Base-by-base conservation (phyloP, 2,888 invertebrate genomes). In the Argyresthia goedartella region DNA sequence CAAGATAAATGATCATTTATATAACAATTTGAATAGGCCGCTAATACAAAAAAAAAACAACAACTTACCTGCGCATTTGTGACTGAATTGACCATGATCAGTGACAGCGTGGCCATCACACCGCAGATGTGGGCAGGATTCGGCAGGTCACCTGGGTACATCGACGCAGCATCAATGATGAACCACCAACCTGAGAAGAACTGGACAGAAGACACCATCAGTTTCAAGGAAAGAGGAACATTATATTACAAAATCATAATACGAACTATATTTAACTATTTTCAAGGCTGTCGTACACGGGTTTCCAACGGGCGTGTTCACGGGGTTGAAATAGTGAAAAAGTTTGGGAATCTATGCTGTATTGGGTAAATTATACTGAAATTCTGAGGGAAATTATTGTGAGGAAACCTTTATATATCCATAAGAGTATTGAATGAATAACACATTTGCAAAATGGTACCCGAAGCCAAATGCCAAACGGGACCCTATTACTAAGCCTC, bases 111-210 rank as follows among this genome's bases (percentile, higher is more conserved):
- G 15, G 96, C 96, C 74, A 98, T 92, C 49, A 98, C 93, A 8
- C 99, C 99, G 69, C 98, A 97, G 52, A 97, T 92, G 68, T 98
- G 95, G 61, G 96, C 95, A 0, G 95, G 94, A 60, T 92, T 90
- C 8, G 88, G 88, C 76, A 98, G 81, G 81, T 93, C 88, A 39
- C 88, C 85, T 0, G 92, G 90, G 66, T 94, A 93, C 15, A 91
- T 91, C 0, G 95, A 91, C 53, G 95, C 93, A 8, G 97, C 95
- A 86, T 99, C 99, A 63, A 99, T 98, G 56, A 98, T 93, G 56
- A 97, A 91, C 99, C 99, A 99, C 98, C 99, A 99, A 50, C 98
- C 99, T 62, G 92, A 84, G 67, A 97, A 98, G 84, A 99, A 99
- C 97, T 97, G 69, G 51, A 81, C 79, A 58, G 52, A 53, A 54